phyloP scores from a whole-genome alignment of 2,888 invertebrate species.

The Cheilosia vernalis region DNA sequence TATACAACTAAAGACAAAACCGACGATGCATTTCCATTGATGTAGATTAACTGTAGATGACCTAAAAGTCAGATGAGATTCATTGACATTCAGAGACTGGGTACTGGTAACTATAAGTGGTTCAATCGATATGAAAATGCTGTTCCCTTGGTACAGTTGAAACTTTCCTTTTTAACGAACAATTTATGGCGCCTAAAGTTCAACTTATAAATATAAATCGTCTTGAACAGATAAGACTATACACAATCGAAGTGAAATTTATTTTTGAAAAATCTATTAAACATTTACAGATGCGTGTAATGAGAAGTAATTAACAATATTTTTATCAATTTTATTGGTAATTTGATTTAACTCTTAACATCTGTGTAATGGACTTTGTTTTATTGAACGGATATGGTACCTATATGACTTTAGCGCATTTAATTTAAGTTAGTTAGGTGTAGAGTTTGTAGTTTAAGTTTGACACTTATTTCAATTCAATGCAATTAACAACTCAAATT shows the following conservation, averaged over 20 bases:
- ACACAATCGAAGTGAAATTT: conserved; percentile 19
- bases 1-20: conserved; percentile 25
- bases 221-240: conserved; percentile 25
- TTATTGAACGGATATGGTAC: neutral
- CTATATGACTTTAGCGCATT: neutral
- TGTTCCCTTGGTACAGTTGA: neutral
- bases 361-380: conserved; percentile 3
- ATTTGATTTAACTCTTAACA: conserved; percentile 35
- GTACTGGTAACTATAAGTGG: neutral
- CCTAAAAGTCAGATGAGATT: conserved; percentile 51
- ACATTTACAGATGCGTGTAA: conserved; percentile 28
- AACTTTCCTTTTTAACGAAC: conserved; percentile 10
- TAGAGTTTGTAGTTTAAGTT: no score
- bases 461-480: no score
- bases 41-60: conserved; percentile 55
- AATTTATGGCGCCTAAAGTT: conserved; percentile 38
- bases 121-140: conserved; percentile 5
- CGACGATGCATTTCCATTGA: conserved; percentile 28
- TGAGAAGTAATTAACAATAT: conserved; percentile 19
- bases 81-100: conserved; percentile 26
- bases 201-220: conserved; percentile 41
- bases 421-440: neutral
- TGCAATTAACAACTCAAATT: no score
- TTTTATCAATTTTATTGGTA: conserved; percentile 32
- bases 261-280: conserved; percentile 38